Percentiles rank a stretch among this genome's conserved stretches.
These are phyloP conservation scores for Paedocypris sp. DNA, from an alignment of 2,113 vertebrate species.

Conservation along the genomic window DNA sequence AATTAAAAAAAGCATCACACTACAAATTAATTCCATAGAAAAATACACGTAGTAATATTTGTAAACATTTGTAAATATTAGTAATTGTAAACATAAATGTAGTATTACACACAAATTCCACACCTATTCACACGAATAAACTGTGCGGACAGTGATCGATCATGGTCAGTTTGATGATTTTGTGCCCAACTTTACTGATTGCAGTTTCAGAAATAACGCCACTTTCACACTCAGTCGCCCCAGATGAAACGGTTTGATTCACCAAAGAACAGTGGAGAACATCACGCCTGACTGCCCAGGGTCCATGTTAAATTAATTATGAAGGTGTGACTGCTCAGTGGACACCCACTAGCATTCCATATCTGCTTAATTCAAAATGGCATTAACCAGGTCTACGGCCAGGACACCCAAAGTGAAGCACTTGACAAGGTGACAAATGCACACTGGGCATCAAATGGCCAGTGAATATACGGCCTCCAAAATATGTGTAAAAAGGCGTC, in stretches of 20 bases:
- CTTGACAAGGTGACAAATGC: constrained; percentile 46
- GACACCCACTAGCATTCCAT: constrained; percentile 52
- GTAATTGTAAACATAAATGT: too few species aligned
- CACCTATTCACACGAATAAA: too few species aligned
- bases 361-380: constrained; percentile 55
- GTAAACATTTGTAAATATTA: too few species aligned
- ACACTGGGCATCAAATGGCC: constrained; percentile 26
- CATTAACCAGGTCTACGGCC: constrained; percentile 39
- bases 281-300: constrained; percentile 8
- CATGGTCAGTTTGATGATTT: too few species aligned
- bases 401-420: constrained; percentile 39
- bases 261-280: not conserved
- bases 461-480: constrained; percentile 20
- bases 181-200: too few species aligned
- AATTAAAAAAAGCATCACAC: too few species aligned
- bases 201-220: not conserved
- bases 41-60: too few species aligned
- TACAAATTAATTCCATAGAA: too few species aligned
- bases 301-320: constrained; percentile 56
- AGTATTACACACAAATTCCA: too few species aligned
- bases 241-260: not conserved
- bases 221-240: constrained; percentile 16
- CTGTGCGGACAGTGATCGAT: too few species aligned
- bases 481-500: too few species aligned
- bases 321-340: constrained; percentile 58